phyloP scores from a whole-genome alignment of 2,797 vertebrate genomes.

The Halcyon smyrnensis region DNA sequence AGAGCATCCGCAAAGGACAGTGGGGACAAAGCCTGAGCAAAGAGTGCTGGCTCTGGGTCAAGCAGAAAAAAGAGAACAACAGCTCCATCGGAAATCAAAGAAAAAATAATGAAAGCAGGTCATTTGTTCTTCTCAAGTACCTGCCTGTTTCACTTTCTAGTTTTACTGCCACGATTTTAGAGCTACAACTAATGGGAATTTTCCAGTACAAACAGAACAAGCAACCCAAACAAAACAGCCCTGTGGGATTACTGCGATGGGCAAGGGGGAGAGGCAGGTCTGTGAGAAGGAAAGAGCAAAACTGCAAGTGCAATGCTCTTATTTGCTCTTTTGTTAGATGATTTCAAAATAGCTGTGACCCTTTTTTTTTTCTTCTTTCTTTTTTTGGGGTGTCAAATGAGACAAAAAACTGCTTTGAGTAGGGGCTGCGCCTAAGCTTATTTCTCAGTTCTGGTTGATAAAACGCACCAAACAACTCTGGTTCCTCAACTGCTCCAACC shows the following conservation, averaged over 20 bases:
- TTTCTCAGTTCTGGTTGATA: neutral
- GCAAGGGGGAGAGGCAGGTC: neutral
- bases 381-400: neutral
- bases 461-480: neutral
- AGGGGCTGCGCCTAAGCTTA: neutral
- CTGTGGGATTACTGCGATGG: neutral
- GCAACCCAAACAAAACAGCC: neutral
- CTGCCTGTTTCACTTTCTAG: neutral
- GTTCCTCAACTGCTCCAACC: neutral
- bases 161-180: neutral
- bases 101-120: neutral
- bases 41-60: neutral
- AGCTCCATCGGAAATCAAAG: neutral
- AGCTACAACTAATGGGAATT: neutral
- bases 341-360: neutral
- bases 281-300: neutral
- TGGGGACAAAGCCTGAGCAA: neutral
- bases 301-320: neutral
- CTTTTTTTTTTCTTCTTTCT: neutral
- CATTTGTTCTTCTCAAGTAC: neutral
- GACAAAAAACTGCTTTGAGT: neutral
- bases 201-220: conserved; percentile 28
- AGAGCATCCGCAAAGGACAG: neutral
- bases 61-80: neutral
- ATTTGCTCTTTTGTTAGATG: neutral